These are phyloP conservation scores for Emberiza fucata DNA, from an alignment of 2,113 vertebrate genomes.

Conservation along the genomic window DNA sequence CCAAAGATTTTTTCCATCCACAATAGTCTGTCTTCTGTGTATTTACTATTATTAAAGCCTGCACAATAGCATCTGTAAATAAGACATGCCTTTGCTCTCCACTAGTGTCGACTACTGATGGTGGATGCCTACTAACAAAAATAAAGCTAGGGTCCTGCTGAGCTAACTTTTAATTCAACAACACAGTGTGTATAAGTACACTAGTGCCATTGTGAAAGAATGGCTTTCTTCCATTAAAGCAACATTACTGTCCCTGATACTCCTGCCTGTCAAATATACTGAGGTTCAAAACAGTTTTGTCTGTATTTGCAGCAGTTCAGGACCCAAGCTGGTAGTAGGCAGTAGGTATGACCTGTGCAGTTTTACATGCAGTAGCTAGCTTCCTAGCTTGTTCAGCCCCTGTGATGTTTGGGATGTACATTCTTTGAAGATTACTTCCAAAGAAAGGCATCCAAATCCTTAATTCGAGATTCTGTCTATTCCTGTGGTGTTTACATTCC, in stretches of 20 bases:
- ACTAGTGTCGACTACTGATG: constrained; percentile 15
- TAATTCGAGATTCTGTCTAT: constrained; percentile 79
- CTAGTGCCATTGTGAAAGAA: constrained; percentile 15
- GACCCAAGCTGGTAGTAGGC: constrained; percentile 49
- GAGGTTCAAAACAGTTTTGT: constrained; percentile 10
- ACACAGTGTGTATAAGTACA: constrained; percentile 33
- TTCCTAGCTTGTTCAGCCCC: constrained; percentile 64
- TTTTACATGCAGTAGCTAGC: constrained; percentile 64
- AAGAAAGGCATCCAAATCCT: constrained; percentile 77
- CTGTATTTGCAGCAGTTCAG: constrained; percentile 37
- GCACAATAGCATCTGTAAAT: constrained; percentile 63
- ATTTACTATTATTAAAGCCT: constrained; percentile 59
- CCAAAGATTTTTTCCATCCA: constrained; percentile 46
- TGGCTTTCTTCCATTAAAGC: constrained; percentile 54
- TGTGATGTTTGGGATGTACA: constrained; percentile 75
- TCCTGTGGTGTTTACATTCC: constrained; percentile 81
- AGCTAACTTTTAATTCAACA: constrained; percentile 47
- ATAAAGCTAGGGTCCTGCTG: constrained; percentile 40
- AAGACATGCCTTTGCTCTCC: constrained; percentile 26
- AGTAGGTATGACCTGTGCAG: constrained; percentile 65
- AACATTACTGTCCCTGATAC: background rate
- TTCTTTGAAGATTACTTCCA: constrained; percentile 84
- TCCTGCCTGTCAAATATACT: constrained; percentile 33
- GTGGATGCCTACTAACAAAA: constrained; percentile 41
- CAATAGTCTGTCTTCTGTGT: constrained; percentile 54